Conservation (phyloP, 2,797 vertebrate species). For the Pipistrellus pygmaeus region DNA sequence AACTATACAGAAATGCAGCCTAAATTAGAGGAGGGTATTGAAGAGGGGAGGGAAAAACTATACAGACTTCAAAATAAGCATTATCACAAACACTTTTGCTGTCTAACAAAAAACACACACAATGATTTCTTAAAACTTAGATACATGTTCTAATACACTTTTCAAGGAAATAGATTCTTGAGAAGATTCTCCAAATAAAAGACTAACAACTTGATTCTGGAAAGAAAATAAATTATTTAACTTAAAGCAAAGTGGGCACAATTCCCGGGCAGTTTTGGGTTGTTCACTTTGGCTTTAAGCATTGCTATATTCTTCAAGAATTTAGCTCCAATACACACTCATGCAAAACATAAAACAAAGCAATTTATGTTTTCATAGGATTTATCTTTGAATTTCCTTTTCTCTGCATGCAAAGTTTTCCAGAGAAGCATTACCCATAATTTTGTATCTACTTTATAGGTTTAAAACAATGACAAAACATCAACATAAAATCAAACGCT, state of each 20-base stretch:
- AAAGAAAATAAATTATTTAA: constrained; percentile 54
- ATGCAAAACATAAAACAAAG: constrained; percentile 49
- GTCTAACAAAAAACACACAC: constrained; percentile 10
- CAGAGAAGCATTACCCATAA: constrained; percentile 75
- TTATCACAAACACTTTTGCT: background rate
- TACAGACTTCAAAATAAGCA: constrained; percentile 36
- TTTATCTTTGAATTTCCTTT: constrained; percentile 83
- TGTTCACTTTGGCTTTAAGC: constrained; percentile 43
- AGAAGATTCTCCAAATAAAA: constrained; percentile 54
- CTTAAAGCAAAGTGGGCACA: constrained; percentile 20
- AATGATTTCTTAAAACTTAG: constrained; percentile 34
- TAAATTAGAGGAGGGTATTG: background rate
- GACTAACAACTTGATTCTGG: background rate
- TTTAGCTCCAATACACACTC: background rate
- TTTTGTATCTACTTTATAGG: constrained; percentile 71
- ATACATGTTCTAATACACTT: background rate
- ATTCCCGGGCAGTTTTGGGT: background rate
- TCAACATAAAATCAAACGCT: constrained; percentile 65
- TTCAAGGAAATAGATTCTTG: constrained; percentile 53
- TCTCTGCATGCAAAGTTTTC: constrained; percentile 83
- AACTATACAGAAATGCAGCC: constrained; percentile 42
- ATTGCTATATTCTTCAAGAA: background rate
- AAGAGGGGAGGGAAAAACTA: background rate
- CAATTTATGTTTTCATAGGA: constrained; percentile 33
- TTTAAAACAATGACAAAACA: constrained; percentile 79